Evolutionary conservation across 2,888 invertebrate species (phyloP), one percentile per base, ranked within the genome.

Genomic region (Cheilosia urbana): DNA sequence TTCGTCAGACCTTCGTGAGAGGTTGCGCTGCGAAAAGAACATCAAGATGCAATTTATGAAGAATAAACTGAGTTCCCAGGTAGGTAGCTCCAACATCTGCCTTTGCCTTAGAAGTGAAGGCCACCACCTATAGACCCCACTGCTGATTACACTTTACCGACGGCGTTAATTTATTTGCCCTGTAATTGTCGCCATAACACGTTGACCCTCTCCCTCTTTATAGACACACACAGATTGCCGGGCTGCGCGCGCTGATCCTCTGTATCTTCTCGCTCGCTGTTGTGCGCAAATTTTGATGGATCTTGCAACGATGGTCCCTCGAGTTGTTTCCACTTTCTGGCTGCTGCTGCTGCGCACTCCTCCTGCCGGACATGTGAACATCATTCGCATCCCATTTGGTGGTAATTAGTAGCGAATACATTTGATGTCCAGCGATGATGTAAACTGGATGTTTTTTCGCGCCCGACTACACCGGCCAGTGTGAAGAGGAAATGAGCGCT

Each of bases 391-490:
- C 69, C 71, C 58, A 75, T 78, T 75, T 75, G 72, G 65, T 81
- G 84, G 87, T 87, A 87, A 87, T 87, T 87, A 87, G 84, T 79
- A 81, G 69, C 87, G 53, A 76, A 85, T 84, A 81, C 83, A 81
- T 66, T 87, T 87, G 77, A 87, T 87, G 81, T 87, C 62, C 84
- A 72, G 76, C 62, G 66, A 87, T 84, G 84, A 81, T 87, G 87
- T 87, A 87, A 87, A 87, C 63, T 76, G 84, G 76, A 87, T 87
- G 87, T 87, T 87, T 87, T 76, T 84, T 84, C 87, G 65, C 82
- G 76, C 81, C 69, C 76, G 19, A 69, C 62, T 65, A 72, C 42
- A 24, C 24, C 15, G 21, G 51, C 57, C 69, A 72, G n/a, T 27
- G 21, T 30, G 17, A 24, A 13, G 62, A 49, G 49, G 24, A 76